Conservation (phyloP, 2,113 vertebrate genomes). For the Spea bombifrons region DNA sequence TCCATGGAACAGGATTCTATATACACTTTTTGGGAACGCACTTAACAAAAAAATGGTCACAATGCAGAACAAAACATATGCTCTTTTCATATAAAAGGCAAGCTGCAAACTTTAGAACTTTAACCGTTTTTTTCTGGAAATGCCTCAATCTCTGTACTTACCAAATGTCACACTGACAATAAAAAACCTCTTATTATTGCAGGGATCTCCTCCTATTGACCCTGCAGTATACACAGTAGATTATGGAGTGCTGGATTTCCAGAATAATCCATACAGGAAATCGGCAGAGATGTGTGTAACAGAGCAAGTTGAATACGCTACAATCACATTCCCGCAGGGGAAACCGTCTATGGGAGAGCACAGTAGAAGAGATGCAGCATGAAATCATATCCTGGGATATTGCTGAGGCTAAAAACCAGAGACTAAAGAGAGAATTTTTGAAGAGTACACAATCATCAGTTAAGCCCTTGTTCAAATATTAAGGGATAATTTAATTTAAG, state of each 20-base stretch:
- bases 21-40: no score
- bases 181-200: not conserved
- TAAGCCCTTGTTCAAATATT: no score
- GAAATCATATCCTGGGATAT: not conserved
- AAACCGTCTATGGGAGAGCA: fast-evolving
- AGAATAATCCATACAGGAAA: not conserved
- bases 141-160: not conserved
- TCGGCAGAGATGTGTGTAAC: fast-evolving
- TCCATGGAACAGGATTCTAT: no score
- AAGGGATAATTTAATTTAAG: no score
- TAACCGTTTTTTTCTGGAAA: no score
- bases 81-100: no score
- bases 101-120: no score
- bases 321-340: conserved; percentile 62
- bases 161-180: not conserved
- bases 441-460: no score
- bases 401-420: not conserved
- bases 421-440: not conserved
- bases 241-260: conserved; percentile 68
- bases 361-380: conserved; percentile 29
- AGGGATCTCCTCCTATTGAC: conserved; percentile 37
- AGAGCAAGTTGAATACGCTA: conserved; percentile 65
- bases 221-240: conserved; percentile 56
- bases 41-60: no score
- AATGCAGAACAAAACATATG: no score